Base-by-base conservation (phyloP, 2,797 vertebrate genomes). In the Botia almorhae region DNA sequence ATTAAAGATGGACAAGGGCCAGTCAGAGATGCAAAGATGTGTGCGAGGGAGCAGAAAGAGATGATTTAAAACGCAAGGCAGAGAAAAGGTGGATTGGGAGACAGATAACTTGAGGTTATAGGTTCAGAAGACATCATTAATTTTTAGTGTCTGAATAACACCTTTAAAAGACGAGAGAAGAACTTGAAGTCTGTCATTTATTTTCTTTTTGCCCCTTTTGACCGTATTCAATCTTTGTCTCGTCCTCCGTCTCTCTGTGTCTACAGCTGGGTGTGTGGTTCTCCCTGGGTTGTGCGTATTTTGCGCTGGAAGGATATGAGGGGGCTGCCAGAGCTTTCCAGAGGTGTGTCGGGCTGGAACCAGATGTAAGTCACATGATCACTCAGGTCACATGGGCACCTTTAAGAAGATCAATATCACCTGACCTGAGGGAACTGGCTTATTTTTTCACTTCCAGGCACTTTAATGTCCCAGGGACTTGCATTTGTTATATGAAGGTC, bases 231-330 rank as follows among this genome's bases (percentile, higher is more conserved):
- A 43, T 67, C 51, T 36, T 76, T 65, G 71, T 76, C 12, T 26
- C 12, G 21, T 21, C 67, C 48, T 33, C 60, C 23, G 21, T 33
- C 5, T 50, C 55, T 69, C 69, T 39, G 11, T 79, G 74, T 70
- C 46, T 90, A 74, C 86, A 98, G 97, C 93, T 98, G 0, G 97
- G 96, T 21, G 96, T 99, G 63, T 99, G 97, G 97, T 99, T 98
- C 92, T 99, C 98, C 64, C 92, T 99, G 3, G 98, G 98, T 67
- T 99, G 97, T 56, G 95, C 97, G 21, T 96, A 97, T 87, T 91
- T 99, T 76, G 92, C 96, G 56, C 86, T 98, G 86, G 95, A 98
- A 91, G 91, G 93, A 74, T 99, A 96, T 0, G 94, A 95, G 80
- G 96, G 96, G 81, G 97, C 97, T 50, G 96, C 97, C 67, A 95